Conservation (phyloP, 2,113 vertebrate genomes). For the Scatophagus argus region DNA sequence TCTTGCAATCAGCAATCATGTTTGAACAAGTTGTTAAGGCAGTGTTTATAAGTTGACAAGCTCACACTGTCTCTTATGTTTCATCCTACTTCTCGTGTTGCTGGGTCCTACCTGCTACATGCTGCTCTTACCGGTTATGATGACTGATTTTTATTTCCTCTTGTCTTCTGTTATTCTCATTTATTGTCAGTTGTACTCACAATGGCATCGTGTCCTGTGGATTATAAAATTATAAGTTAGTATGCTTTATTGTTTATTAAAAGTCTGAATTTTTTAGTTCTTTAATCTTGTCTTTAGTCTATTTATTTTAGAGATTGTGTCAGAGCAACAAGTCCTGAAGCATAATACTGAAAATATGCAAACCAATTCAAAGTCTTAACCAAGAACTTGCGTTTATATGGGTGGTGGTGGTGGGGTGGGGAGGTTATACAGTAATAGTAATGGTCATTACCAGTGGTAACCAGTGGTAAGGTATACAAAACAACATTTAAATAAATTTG, state of each 20-base stretch:
- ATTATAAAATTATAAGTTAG: background rate
- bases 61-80: conserved; percentile 9
- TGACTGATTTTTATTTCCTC: background rate
- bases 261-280: background rate
- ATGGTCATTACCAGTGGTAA: no score
- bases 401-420: no score
- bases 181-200: background rate
- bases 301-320: background rate
- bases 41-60: background rate
- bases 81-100: conserved; percentile 17
- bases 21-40: conserved; percentile 7
- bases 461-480: no score
- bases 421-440: no score
- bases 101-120: background rate
- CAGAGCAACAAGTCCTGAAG: background rate
- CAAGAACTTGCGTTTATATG: no score
- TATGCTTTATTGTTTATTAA: background rate
- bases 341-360: background rate
- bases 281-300: background rate
- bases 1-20: conserved; percentile 32
- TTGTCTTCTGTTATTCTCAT: background rate
- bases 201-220: background rate
- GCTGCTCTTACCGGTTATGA: background rate
- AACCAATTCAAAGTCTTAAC: background rate
- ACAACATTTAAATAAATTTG: no score